phyloP scores from a whole-genome alignment of 2,888 invertebrate species.

The Mycalesis mineus region DNA sequence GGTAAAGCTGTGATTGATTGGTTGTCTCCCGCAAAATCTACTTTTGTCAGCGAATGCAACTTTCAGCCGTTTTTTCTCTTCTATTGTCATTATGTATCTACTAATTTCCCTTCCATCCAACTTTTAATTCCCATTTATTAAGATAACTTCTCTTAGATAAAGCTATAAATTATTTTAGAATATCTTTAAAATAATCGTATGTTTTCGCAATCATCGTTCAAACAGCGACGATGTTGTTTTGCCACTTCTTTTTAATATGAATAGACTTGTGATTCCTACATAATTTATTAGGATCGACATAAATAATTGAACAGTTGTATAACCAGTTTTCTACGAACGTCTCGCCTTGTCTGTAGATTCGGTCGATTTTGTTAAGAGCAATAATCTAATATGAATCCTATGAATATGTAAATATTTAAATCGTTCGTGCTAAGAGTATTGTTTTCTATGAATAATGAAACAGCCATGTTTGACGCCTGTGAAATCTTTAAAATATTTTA shows the following conservation, averaged over 20 bases:
- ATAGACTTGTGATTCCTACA: slow-evolving; percentile 2
- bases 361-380: slow-evolving; percentile 11
- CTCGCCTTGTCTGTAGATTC: not conserved
- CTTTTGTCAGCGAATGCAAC: slow-evolving; percentile 25
- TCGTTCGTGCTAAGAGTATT: slow-evolving; percentile 6
- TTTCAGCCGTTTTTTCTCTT: slow-evolving; percentile 6
- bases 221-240: not conserved
- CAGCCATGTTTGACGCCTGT: not conserved
- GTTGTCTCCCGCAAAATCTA: slow-evolving; percentile 30
- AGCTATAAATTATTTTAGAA: too few relatives aligned
- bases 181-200: too few relatives aligned
- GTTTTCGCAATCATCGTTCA: too few relatives aligned
- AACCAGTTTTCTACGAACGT: slow-evolving; percentile 13
- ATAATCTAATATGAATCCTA: slow-evolving; percentile 12
- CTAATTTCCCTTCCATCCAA: too few relatives aligned
- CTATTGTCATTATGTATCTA: not conserved
- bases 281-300: slow-evolving; percentile 7
- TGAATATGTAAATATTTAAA: slow-evolving; percentile 17
- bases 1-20: slow-evolving; percentile 64
- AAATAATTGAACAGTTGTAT: slow-evolving; percentile 20
- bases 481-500: slow-evolving; percentile 1
- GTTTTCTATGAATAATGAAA: slow-evolving; percentile 13
- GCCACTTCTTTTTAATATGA: slow-evolving; percentile 1
- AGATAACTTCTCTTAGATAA: not conserved
- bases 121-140: too few relatives aligned